Evolutionary conservation across 1,140 invertebrate genomes (phyloP).

Genomic region (Diabrotica undecimpunctata): DNA sequence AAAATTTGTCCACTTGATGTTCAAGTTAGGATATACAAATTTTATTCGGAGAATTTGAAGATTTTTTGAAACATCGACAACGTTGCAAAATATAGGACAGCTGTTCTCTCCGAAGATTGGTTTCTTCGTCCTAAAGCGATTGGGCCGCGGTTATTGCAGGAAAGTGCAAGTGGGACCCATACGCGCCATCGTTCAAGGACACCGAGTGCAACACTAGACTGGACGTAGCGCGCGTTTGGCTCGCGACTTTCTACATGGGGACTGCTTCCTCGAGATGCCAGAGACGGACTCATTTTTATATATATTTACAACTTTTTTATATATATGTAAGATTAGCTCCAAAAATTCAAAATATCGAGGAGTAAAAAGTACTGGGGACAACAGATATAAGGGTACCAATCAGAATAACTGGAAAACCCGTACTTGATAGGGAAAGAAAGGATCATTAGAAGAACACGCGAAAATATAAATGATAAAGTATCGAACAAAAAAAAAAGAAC

Average conservation of each 20-base stretch:
- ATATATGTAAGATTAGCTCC: no score
- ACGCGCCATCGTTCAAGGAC: conserved; percentile 45
- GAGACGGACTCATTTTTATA: not conserved
- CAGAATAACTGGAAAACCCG: no score
- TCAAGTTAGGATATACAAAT: no score
- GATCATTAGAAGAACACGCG: no score
- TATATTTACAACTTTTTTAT: no score
- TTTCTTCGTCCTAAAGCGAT: conserved; percentile 1
- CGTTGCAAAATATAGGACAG: conserved; percentile 3
- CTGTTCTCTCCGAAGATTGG: conserved; percentile 5
- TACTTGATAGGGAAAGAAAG: no score
- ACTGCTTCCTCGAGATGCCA: not conserved
- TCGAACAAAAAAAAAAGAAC: no score
- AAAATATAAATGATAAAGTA: no score
- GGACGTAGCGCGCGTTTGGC: conserved; percentile 37
- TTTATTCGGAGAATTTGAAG: not conserved
- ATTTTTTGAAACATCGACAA: not conserved
- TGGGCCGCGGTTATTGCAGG: conserved; percentile 28
- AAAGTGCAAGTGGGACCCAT: conserved; percentile 45
- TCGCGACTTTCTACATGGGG: conserved; percentile 31
- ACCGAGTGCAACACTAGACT: conserved; percentile 38
- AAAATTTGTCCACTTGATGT: no score
- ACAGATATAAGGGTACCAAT: no score
- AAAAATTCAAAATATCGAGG: no score
- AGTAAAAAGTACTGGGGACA: no score